A percentile compares a stretch with the other conserved stretches of the same genome.
Evolutionary conservation across 2,888 invertebrate genomes (phyloP).

Genomic region (Cheiracanthium punctorium): DNA sequence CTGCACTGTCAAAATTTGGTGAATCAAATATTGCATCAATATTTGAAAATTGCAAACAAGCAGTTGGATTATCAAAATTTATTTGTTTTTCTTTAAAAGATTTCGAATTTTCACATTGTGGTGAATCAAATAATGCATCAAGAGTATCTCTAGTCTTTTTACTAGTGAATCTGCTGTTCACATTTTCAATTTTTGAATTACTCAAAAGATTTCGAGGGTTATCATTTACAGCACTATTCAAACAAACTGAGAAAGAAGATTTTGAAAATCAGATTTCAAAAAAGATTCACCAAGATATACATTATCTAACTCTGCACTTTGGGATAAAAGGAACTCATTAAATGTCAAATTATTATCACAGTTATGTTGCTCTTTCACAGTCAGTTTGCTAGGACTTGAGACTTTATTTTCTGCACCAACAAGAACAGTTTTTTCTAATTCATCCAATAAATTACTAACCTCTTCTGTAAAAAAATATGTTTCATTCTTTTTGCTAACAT

Average conservation of each 20-base stretch:
- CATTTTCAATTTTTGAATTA: neutral
- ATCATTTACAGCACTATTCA: too few relatives aligned
- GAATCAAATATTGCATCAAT: too few relatives aligned
- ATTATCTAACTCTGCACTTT: slow-evolving; percentile 42
- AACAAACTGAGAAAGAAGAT: neutral
- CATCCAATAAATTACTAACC: neutral
- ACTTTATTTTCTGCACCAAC: neutral
- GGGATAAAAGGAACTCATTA: slow-evolving; percentile 47
- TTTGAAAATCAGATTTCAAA: neutral
- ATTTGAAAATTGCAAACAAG: too few relatives aligned
- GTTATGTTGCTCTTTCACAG: neutral
- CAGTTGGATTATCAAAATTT: too few relatives aligned
- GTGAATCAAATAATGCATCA: slow-evolving; percentile 4
- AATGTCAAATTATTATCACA: slow-evolving; percentile 21
- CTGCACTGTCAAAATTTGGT: too few relatives aligned
- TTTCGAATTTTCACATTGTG: neutral
- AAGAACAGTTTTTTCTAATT: neutral
- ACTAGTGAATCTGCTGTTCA: neutral
- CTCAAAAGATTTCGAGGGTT: neutral
- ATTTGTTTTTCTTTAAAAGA: too few relatives aligned
- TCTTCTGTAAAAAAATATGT: neutral
- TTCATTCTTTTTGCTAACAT: neutral
- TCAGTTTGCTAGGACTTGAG: neutral
- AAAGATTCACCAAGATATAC: slow-evolving; percentile 50
- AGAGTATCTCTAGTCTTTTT: neutral